Evolutionary conservation across 2,113 vertebrate species (phyloP).

Genomic region (Sylvia atricapilla): DNA sequence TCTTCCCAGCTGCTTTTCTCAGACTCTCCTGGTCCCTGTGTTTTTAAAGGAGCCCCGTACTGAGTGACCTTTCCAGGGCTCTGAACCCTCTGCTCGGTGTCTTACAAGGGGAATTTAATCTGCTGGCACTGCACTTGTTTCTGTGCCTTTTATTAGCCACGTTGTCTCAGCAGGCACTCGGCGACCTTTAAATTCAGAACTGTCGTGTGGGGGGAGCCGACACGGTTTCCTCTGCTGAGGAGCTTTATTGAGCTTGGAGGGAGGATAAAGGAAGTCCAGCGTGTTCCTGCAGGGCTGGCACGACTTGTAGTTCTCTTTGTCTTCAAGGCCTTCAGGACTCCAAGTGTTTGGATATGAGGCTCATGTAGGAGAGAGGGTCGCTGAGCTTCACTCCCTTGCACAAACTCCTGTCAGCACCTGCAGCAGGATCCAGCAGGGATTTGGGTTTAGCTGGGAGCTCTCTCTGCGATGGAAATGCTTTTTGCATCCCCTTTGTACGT

Average conservation of each 20-base stretch:
- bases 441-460: not conserved
- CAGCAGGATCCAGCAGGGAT: not conserved
- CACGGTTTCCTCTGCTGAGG: not conserved
- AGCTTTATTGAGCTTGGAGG: not conserved
- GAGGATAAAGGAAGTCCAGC: not conserved
- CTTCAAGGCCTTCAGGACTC: not conserved
- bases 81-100: not conserved
- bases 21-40: not conserved
- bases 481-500: fast-evolving
- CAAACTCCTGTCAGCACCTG: not conserved
- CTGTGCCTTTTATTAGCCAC: conserved; percentile 66
- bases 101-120: conserved; percentile 56
- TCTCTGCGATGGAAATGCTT: not conserved
- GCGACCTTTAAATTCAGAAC: conserved; percentile 52
- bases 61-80: conserved; percentile 49
- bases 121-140: conserved; percentile 17
- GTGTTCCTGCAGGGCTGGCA: not conserved
- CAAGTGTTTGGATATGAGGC: not conserved
- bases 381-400: not conserved
- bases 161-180: not conserved
- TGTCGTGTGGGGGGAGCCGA: not conserved
- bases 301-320: not conserved
- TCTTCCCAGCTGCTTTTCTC: not conserved
- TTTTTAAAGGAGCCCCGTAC: not conserved
- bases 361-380: not conserved